A percentile compares a stretch with the other conserved stretches of the same genome.
Evolutionary conservation across 2,888 invertebrate species (phyloP).

Genomic region (Sthenelais limicola): DNA sequence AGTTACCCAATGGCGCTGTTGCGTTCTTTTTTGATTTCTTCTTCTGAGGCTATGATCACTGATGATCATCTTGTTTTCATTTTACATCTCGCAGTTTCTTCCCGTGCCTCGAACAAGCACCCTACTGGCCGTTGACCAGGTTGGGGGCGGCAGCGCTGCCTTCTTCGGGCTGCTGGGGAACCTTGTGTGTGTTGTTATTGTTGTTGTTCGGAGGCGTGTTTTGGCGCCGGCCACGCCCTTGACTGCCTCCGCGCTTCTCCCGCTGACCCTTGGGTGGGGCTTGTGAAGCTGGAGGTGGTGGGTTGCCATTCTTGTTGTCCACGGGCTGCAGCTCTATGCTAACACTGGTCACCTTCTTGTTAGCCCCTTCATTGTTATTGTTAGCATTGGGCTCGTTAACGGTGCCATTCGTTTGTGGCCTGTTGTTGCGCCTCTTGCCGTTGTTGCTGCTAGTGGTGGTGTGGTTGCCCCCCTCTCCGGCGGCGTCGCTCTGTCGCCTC

Average conservation of each 20-base stretch:
- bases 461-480: neutral
- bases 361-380: neutral
- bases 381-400: slow-evolving; percentile 11
- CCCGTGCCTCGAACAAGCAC: too few species aligned
- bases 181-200: slow-evolving; percentile 19
- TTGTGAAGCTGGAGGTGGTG: neutral
- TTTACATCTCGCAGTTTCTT: too few species aligned
- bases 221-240: slow-evolving; percentile 19
- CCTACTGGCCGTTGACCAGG: slow-evolving; percentile 29
- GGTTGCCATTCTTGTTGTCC: slow-evolving; percentile 32
- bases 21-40: too few species aligned
- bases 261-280: slow-evolving; percentile 9
- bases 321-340: slow-evolving; percentile 38
- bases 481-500: slow-evolving; percentile 7
- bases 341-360: slow-evolving; percentile 35
- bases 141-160: slow-evolving; percentile 30
- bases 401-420: slow-evolving; percentile 1
- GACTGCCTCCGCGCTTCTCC: slow-evolving; percentile 5
- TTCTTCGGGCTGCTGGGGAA: slow-evolving; percentile 11
- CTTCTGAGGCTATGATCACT: too few species aligned
- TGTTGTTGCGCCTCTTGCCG: neutral
- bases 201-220: slow-evolving; percentile 4
- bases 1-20: too few species aligned
- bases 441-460: neutral
- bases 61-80: too few species aligned